phyloP scores from a whole-genome alignment of 2,113 vertebrate genomes.

The Xenopus borealis region DNA sequence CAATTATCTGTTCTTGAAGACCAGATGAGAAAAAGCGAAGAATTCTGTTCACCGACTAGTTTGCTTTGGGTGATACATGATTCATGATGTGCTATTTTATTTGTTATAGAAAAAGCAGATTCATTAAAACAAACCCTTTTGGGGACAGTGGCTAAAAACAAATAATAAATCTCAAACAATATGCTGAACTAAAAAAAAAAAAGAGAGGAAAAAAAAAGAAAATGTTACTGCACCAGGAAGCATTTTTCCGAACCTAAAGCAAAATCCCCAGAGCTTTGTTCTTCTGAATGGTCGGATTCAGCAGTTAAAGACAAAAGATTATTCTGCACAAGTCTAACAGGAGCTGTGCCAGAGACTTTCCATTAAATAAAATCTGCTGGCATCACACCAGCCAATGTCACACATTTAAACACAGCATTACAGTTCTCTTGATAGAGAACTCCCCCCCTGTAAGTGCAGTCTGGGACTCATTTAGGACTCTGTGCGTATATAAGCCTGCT shows the following conservation, averaged over 20 bases:
- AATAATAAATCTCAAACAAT: not conserved
- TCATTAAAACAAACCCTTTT: not conserved
- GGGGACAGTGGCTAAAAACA: not conserved
- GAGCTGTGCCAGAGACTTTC: slow-evolving; percentile 1
- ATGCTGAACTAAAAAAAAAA: not conserved
- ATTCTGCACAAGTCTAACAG: not conserved
- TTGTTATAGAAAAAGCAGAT: not conserved
- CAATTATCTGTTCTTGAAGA: not conserved
- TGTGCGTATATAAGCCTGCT: slow-evolving; percentile 9
- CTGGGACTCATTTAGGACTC: not conserved
- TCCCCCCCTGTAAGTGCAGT: not conserved
- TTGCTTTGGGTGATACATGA: not conserved
- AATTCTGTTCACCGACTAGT: not conserved
- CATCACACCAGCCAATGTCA: slow-evolving; percentile 12
- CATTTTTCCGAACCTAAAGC: not conserved
- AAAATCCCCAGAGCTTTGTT: not conserved
- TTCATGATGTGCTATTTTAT: not conserved
- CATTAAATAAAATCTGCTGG: slow-evolving; percentile 17
- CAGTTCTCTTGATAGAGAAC: slow-evolving; percentile 11
- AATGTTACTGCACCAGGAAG: not conserved
- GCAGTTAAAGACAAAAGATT: not conserved
- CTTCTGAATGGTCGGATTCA: not conserved
- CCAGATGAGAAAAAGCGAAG: too few relatives aligned
- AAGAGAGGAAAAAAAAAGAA: not conserved
- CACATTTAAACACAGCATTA: slow-evolving; percentile 13